phyloP scores from a whole-genome alignment of 2,888 invertebrate genomes.

The Heliconius hortense region DNA sequence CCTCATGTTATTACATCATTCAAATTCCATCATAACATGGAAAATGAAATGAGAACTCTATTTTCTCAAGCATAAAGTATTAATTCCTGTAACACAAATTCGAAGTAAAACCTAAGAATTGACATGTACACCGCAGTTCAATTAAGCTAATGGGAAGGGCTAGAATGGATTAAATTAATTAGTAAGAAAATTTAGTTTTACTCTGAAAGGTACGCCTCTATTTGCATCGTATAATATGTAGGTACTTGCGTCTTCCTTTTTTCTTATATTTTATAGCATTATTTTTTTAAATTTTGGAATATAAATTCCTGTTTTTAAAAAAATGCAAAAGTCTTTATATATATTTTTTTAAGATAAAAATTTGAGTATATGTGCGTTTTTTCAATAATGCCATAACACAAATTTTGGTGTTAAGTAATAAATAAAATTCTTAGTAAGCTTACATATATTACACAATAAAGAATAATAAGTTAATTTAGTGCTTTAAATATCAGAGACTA shows the following conservation, averaged over 20 bases:
- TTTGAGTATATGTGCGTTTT: not conserved
- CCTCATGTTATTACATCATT: slow-evolving; percentile 69
- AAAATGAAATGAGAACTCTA: slow-evolving; percentile 46
- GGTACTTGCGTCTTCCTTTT: not conserved
- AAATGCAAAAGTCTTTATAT: too few species aligned
- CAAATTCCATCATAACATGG: slow-evolving; percentile 47
- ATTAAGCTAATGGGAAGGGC: slow-evolving; percentile 80
- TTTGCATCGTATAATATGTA: slow-evolving; percentile 56
- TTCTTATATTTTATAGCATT: not conserved
- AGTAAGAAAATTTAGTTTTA: slow-evolving; percentile 78
- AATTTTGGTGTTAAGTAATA: not conserved
- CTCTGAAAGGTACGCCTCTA: slow-evolving; percentile 69
- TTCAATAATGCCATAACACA: not conserved
- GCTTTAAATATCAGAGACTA: too few species aligned
- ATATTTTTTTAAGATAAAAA: too few species aligned
- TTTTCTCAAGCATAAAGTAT: slow-evolving; percentile 41
- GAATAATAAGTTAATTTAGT: too few species aligned
- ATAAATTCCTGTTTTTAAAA: not conserved
- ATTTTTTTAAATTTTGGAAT: not conserved
- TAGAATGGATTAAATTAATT: slow-evolving; percentile 82
- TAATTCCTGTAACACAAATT: slow-evolving; percentile 38
- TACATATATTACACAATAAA: too few species aligned
- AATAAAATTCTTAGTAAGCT: too few species aligned
- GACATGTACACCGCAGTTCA: slow-evolving; percentile 81
- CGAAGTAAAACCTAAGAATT: slow-evolving; percentile 71